Conservation (phyloP, 2,797 vertebrate species). For the Leontopithecus rosalia region DNA sequence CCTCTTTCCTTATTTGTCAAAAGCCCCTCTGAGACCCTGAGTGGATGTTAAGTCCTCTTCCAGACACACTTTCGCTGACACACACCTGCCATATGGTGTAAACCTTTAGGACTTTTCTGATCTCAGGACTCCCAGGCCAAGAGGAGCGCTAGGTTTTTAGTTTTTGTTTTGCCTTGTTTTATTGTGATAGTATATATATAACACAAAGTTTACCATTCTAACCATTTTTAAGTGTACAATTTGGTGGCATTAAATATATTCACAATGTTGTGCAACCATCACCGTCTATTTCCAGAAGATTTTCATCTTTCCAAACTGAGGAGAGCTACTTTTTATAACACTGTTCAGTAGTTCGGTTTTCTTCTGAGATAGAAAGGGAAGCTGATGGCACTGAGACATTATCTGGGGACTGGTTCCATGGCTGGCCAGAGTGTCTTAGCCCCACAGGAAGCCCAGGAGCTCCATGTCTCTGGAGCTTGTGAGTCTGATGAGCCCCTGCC, state of each 20-base stretch:
- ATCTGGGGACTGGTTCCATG: not conserved
- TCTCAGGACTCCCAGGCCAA: not conserved
- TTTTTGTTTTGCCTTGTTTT: not conserved
- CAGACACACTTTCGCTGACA: too few relatives aligned
- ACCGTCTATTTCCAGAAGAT: not conserved
- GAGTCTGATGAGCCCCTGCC: not conserved
- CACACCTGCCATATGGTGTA: accelerated
- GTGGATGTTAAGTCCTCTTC: not conserved
- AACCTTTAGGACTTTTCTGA: not conserved
- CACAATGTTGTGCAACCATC: not conserved
- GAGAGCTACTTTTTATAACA: not conserved
- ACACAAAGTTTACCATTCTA: not conserved
- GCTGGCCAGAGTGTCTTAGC: not conserved
- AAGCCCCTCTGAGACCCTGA: not conserved
- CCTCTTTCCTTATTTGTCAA: not conserved
- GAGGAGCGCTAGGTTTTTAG: not conserved
- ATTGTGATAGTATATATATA: not conserved
- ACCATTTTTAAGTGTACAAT: not conserved
- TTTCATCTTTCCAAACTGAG: not conserved
- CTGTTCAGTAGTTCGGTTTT: not conserved
- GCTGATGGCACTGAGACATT: not conserved
- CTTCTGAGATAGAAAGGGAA: not conserved
- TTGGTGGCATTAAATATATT: not conserved
- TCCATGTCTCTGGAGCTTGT: not conserved
- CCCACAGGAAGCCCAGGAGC: not conserved